Base-by-base conservation (phyloP, 2,113 vertebrate species). In the Calcarius ornatus region DNA sequence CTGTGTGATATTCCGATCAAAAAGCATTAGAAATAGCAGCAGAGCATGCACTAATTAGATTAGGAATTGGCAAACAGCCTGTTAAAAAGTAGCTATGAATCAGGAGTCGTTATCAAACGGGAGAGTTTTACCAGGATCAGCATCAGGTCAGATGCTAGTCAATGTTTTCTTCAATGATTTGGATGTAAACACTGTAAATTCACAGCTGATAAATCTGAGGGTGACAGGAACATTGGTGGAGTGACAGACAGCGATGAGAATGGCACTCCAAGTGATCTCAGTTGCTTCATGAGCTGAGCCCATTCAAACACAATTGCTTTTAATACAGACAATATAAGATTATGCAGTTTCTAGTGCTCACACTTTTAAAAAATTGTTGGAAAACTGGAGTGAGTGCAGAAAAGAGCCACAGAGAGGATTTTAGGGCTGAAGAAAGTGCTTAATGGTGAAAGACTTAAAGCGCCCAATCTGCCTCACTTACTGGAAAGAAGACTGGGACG, bases 41-140 rank as follows among this genome's bases (percentile, higher is more conserved):
- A 86, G 93, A 93, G 94, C 95, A 50, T 96, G 92, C 56, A 83
- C 93, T 96, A 96, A 97, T 96, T 96, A 92, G 94, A 96, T 96
- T 96, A 94, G 76, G 72, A 97, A 88, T 78, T 94, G 94, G 88
- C 94, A 88, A 95, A 96, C 92, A 88, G 93, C 86, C 90, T 96
- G 92, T 93, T 95, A 92, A 96, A 93, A 94, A 93, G 93, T 92
- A 96, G 88, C 92, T 95, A 92, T 90, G 92, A 96, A 93, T 93
- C 82, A 92, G 76, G 72, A 92, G 83, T 40, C 3, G 0, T 92
- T 94, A 83, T 63, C 82, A 95, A 96, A 94, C 0, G 2, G 80
- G 65, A 88, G 94, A 83, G 53, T 94, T 96, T 88, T 75, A 92
- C 90, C 61, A 88, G 86, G 69, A 96, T 86, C 88, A 70, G 80